Evolutionary conservation across 2,113 vertebrate genomes (phyloP).

Genomic region (Odocoileus hemionus): DNA sequence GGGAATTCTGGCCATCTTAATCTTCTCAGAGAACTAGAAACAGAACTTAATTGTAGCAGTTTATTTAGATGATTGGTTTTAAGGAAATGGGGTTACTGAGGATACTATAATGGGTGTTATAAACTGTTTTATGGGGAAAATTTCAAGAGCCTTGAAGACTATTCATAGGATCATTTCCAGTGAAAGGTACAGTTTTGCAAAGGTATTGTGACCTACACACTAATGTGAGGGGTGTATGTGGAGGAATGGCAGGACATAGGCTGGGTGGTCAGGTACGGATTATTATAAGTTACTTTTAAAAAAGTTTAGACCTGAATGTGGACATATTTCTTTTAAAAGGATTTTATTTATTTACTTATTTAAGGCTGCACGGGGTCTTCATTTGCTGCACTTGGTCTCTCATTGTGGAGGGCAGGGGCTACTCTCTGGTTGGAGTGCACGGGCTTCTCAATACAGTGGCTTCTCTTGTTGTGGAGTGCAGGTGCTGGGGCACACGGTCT

Average conservation of each 20-base stretch:
- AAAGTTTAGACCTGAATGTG: neutral
- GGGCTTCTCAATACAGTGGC: neutral
- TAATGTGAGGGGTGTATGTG: neutral
- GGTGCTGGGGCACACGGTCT: neutral
- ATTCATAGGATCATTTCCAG: neutral
- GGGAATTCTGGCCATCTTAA: neutral
- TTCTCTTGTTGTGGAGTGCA: neutral
- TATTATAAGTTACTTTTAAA: neutral
- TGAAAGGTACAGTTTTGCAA: neutral
- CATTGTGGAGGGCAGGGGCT: neutral
- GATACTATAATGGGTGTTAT: neutral
- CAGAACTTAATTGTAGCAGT: neutral
- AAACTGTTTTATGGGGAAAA: neutral
- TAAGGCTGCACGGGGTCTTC: neutral
- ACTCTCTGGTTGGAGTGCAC: neutral
- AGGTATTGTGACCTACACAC: neutral
- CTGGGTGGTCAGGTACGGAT: neutral
- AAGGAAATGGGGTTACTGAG: neutral
- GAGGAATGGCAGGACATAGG: neutral
- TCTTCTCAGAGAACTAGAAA: neutral
- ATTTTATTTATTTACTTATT: neutral
- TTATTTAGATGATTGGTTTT: neutral
- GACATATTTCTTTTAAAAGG: neutral
- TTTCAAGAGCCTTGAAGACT: neutral
- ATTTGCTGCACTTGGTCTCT: neutral